Percentiles rank a stretch among this genome's conserved stretches.
Evolutionary conservation across 2,113 vertebrate species (phyloP).

Genomic region (Talpa occidentalis): DNA sequence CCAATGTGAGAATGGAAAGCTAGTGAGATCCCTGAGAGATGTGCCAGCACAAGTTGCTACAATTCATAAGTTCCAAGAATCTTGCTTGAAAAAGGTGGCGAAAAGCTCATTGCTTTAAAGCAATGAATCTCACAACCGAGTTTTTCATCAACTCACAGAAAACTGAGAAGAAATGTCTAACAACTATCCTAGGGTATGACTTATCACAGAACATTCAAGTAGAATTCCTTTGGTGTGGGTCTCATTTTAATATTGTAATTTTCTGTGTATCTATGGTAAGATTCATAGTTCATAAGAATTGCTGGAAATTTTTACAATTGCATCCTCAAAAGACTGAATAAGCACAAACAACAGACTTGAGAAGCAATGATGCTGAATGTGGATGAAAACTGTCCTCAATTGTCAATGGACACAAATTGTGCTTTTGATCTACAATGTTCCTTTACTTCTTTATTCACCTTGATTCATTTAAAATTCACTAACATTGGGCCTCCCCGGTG

Average conservation of each 20-base stretch:
- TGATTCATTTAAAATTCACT: not conserved
- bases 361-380: not conserved
- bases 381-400: not conserved
- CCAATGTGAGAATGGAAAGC: constrained; percentile 17
- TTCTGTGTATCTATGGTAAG: not conserved
- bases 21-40: not conserved
- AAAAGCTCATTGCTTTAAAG: not conserved
- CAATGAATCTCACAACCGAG: not conserved
- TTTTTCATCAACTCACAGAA: not conserved
- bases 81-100: not conserved
- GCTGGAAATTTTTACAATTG: not conserved
- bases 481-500: too few species aligned
- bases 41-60: not conserved
- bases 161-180: not conserved
- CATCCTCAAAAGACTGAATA: constrained; percentile 3
- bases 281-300: not conserved
- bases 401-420: too few species aligned
- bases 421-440: not conserved
- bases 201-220: not conserved
- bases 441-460: not conserved
- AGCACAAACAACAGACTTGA: not conserved
- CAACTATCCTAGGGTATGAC: not conserved
- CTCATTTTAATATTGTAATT: not conserved
- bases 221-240: not conserved
- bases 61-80: not conserved